Conservation (phyloP, 2,797 vertebrate genomes). For the Spatula versicolor region DNA sequence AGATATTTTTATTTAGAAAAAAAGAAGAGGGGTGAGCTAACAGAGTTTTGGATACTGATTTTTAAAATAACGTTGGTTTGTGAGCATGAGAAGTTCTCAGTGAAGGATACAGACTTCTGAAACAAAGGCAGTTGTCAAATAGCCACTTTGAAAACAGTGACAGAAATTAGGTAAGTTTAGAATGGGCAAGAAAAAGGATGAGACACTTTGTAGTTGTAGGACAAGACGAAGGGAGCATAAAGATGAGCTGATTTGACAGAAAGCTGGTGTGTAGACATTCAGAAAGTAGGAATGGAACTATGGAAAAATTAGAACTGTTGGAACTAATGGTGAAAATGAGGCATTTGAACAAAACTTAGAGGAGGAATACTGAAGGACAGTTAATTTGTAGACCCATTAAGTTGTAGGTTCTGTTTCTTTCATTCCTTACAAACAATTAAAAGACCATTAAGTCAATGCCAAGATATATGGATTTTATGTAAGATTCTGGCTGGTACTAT, state of each 20-base stretch:
- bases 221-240: background rate
- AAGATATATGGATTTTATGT: background rate
- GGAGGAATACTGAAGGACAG: background rate
- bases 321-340: background rate
- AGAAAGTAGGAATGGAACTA: background rate
- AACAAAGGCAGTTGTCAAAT: background rate
- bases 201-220: rapidly evolving
- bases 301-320: background rate
- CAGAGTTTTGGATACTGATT: background rate
- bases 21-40: background rate
- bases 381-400: background rate
- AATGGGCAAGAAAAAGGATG: background rate
- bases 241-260: background rate
- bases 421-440: background rate
- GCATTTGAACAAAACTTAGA: background rate
- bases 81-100: background rate
- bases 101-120: background rate
- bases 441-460: background rate
- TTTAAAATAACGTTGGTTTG: background rate
- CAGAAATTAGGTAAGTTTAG: rapidly evolving
- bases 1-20: background rate
- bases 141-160: background rate
- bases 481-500: background rate
- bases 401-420: background rate
- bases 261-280: background rate